These are phyloP conservation scores for Caenorhabditis tropicalis DNA, from an alignment of 1,140 invertebrate species.

Conservation along the genomic window DNA sequence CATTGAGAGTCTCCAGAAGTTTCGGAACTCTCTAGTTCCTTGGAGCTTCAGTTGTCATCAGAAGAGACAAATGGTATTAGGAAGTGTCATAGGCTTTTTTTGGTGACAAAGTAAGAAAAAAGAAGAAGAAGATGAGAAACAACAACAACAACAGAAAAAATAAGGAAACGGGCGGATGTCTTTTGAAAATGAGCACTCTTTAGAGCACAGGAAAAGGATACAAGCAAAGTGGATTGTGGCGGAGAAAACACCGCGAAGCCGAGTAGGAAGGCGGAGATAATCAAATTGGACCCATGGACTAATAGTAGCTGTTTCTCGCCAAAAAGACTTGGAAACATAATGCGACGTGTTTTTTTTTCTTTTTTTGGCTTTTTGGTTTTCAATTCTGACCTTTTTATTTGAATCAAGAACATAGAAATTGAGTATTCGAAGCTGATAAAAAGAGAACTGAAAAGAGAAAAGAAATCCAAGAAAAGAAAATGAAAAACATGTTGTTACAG, in stretches of 20 bases:
- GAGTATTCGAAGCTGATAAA: not conserved
- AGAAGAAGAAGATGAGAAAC: not conserved
- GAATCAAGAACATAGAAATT: not conserved
- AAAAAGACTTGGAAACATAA: not conserved
- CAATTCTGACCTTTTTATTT: not conserved
- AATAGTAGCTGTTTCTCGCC: conserved; percentile 33
- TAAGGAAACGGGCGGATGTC: not conserved
- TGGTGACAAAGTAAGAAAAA: not conserved
- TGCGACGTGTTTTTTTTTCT: not conserved
- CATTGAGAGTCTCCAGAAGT: not conserved
- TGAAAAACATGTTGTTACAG: not conserved
- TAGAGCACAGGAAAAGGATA: not conserved
- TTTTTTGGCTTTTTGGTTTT: not conserved
- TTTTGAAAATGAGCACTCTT: conserved; percentile 36
- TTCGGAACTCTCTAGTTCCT: not conserved
- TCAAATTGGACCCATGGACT: conserved; percentile 15
- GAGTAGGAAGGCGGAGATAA: conserved; percentile 32
- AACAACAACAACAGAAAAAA: not conserved
- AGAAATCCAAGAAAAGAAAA: not conserved
- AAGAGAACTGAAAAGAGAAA: not conserved
- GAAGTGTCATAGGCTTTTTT: not conserved
- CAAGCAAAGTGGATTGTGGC: conserved; percentile 17
- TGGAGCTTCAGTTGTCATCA: too few species aligned
- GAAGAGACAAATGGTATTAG: too few species aligned
- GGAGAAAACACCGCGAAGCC: not conserved